Conservation (phyloP, 2,797 vertebrate species). For the Echiichthys vipera region DNA sequence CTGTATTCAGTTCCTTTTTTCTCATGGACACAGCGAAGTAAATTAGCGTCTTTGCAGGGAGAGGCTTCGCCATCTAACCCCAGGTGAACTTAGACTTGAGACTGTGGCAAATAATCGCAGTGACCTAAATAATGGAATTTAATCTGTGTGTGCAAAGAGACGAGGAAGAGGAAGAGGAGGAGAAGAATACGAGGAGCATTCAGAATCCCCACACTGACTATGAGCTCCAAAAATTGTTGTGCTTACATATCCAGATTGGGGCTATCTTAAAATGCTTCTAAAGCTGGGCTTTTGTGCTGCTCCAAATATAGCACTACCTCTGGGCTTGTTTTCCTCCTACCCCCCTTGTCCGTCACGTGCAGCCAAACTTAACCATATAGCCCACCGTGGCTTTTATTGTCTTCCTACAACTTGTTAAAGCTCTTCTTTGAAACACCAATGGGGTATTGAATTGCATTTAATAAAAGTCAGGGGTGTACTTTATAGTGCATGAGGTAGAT, state of each 20-base stretch:
- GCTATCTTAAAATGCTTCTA: conserved; percentile 47
- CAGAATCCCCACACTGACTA: conserved; percentile 39
- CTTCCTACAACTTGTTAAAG: conserved; percentile 71
- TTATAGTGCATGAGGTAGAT: conserved; percentile 59
- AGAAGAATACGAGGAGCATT: conserved; percentile 25
- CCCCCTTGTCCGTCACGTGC: conserved; percentile 59
- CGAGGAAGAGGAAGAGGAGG: conserved; percentile 16
- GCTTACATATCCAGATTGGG: conserved; percentile 56
- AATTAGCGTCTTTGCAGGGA: conserved; percentile 52
- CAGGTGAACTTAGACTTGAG: conserved; percentile 65
- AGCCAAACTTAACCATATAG: conserved; percentile 58
- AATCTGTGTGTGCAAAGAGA: conserved; percentile 50
- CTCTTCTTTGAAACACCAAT: conserved; percentile 71
- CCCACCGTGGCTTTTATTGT: conserved; percentile 71
- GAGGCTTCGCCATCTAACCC: conserved; percentile 45
- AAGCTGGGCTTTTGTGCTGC: conserved; percentile 56
- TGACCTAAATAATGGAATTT: conserved; percentile 71
- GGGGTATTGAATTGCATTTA: conserved; percentile 76
- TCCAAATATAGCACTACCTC: conserved; percentile 71
- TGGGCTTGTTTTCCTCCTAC: conserved; percentile 65
- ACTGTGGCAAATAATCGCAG: conserved; percentile 64
- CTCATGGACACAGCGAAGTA: conserved; percentile 42
- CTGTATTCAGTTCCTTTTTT: conserved; percentile 61
- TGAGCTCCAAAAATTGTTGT: conserved; percentile 52
- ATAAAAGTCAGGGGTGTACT: conserved; percentile 71